Conservation (phyloP, 2,797 vertebrate species). For the Phaenicophaeus curvirostris region DNA sequence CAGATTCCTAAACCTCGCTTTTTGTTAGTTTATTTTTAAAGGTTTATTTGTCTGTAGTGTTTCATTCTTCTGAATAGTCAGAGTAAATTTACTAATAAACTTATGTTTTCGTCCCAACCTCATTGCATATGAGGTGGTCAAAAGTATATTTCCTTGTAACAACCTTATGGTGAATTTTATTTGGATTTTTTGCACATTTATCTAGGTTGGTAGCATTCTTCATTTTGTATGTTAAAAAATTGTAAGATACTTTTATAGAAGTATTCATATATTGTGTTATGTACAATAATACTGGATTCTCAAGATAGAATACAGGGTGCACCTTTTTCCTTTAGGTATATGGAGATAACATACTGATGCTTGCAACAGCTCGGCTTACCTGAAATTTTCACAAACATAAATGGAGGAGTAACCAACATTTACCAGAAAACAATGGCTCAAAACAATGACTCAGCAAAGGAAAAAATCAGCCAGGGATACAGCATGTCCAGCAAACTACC, state of each 20-base stretch:
- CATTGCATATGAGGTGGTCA: neutral
- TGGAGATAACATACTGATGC: neutral
- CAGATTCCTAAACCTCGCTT: neutral
- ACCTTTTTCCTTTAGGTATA: neutral
- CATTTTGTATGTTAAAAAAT: neutral
- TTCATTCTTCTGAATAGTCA: neutral
- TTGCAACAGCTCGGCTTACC: neutral
- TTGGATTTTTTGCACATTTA: neutral
- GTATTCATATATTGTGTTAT: neutral
- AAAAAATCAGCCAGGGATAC: constrained; percentile 50
- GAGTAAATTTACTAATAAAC: neutral
- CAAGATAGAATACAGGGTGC: neutral
- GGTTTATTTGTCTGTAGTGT: neutral
- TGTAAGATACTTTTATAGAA: neutral
- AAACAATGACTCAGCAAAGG: constrained; percentile 40
- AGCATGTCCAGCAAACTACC: constrained; percentile 63
- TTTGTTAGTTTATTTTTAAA: neutral
- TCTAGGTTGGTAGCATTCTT: accelerated
- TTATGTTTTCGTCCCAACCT: neutral
- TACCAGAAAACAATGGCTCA: constrained; percentile 25
- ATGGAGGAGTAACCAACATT: constrained; percentile 20
- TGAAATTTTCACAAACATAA: neutral
- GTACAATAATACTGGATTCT: neutral
- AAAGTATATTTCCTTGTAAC: neutral
- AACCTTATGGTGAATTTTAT: neutral